phyloP scores from a whole-genome alignment of 2,797 vertebrate species.

The Petrocephalus schoutedeni region DNA sequence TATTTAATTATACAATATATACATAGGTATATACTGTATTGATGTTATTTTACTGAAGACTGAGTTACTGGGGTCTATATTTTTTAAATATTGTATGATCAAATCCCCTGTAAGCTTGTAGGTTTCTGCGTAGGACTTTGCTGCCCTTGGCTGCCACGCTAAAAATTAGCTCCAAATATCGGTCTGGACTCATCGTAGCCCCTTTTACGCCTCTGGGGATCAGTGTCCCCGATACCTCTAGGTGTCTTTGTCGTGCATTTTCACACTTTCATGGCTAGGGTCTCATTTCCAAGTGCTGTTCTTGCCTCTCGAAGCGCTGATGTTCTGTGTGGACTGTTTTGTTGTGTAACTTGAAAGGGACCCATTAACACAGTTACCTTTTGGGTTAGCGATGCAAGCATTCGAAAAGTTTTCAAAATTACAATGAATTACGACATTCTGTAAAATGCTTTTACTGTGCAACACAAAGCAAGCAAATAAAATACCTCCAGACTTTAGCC shows the following conservation, averaged over 20 bases:
- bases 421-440: slow-evolving; percentile 7
- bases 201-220: slow-evolving; percentile 3
- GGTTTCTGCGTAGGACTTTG: slow-evolving; percentile 12
- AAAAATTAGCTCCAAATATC: slow-evolving; percentile 15
- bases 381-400: not conserved
- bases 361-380: slow-evolving; percentile 14
- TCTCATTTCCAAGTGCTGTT: not conserved
- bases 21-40: slow-evolving; percentile 30
- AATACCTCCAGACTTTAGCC: slow-evolving; percentile 16
- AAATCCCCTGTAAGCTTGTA: slow-evolving; percentile 22
- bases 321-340: not conserved
- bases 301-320: slow-evolving; percentile 5
- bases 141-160: slow-evolving; percentile 18
- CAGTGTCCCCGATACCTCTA: not conserved
- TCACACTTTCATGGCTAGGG: not conserved
- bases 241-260: not conserved
- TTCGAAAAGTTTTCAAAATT: slow-evolving; percentile 1
- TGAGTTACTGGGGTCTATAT: slow-evolving; percentile 24
- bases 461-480: slow-evolving; percentile 18
- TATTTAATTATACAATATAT: slow-evolving; percentile 30
- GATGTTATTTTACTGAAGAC: slow-evolving; percentile 25
- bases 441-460: slow-evolving; percentile 18
- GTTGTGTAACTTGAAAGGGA: slow-evolving; percentile 19
- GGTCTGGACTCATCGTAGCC: slow-evolving; percentile 9
- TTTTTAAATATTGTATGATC: not conserved